Conservation (phyloP, 2,888 invertebrate species). For the Odiellus spinosus region DNA sequence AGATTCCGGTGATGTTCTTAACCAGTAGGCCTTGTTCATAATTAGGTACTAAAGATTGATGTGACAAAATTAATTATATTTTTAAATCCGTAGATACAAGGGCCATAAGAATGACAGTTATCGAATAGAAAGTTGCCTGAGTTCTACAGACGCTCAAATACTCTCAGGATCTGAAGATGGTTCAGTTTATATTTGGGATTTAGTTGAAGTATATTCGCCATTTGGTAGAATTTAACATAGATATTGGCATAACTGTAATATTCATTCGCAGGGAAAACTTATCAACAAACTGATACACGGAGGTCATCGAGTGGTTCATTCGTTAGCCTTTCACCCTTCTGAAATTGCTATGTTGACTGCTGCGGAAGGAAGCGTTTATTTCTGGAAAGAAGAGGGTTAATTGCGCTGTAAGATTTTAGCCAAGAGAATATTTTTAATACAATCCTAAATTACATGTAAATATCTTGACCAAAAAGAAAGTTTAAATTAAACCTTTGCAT, state of each 20-base stretch:
- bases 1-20: slow-evolving; percentile 55
- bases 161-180: slow-evolving; percentile 82
- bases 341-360: slow-evolving; percentile 54
- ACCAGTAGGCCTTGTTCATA: slow-evolving; percentile 37
- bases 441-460: too few species aligned
- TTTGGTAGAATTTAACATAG: too few species aligned
- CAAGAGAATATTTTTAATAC: too few species aligned
- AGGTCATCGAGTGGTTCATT: slow-evolving; percentile 50
- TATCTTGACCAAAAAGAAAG: too few species aligned
- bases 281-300: slow-evolving; percentile 29
- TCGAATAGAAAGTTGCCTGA: slow-evolving; percentile 70
- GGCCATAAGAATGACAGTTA: slow-evolving; percentile 71
- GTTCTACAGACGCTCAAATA: slow-evolving; percentile 65
- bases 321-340: slow-evolving; percentile 64
- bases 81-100: slow-evolving; percentile 55
- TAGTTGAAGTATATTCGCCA: slow-evolving; percentile 47
- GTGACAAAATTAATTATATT: background rate
- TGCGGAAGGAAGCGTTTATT: slow-evolving; percentile 49
- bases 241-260: too few species aligned
- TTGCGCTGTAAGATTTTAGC: too few species aligned
- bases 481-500: too few species aligned
- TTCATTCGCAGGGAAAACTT: slow-evolving; percentile 37
- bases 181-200: slow-evolving; percentile 70
- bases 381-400: slow-evolving; percentile 38
- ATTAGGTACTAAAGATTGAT: background rate